Evolutionary conservation across 2,113 vertebrate genomes (phyloP), one percentile per base, ranked within the genome.

Genomic region (Mungos mungo): DNA sequence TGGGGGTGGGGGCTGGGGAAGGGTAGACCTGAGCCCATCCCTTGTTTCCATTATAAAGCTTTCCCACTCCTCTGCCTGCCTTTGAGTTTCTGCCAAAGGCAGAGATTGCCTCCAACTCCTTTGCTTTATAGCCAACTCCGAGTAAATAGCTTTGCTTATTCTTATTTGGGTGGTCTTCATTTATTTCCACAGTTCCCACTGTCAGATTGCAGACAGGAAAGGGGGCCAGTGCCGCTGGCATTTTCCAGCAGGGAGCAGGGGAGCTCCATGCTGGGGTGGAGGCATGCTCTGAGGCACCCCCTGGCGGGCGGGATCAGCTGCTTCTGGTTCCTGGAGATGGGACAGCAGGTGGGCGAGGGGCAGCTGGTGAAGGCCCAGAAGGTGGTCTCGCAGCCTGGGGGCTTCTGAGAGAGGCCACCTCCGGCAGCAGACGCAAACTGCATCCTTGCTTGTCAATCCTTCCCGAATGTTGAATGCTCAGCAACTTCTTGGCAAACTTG

Each of bases 21-120:
- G 21, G 57, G 35, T 27, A 54, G 4, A 38, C 3, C 7, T 35
- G 15, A 50, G 31, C 35, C 13, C 0, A 0, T 16, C 54, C 14
- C 21, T n/a, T 38, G 21, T 47, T 5, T 2, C 33, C 50, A 3
- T 2, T 27, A 6, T 15, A 0, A 5, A 21, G 21, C 63, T 29
- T 76, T 25, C 47, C 50, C 57, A 18, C 14, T 27, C 12, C 6
- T 81, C 27, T 69, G 47, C 47, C 47, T 38, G 77, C 35, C 27
- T 81, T 54, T 31, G 45, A 74, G 87, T 89, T 27, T 87, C 38
- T 33, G 19, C 27, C 65, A 50, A 12, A 38, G 4, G 65, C 33
- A 50, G 68, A 29, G 50, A 41, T 3, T 9, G 31, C 29, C 41
- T 54, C 45, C 1, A 2, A 79, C 10, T 47, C 72, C 66, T 33